phyloP scores from a whole-genome alignment of 2,113 vertebrate species.

The Dipodomys merriami region DNA sequence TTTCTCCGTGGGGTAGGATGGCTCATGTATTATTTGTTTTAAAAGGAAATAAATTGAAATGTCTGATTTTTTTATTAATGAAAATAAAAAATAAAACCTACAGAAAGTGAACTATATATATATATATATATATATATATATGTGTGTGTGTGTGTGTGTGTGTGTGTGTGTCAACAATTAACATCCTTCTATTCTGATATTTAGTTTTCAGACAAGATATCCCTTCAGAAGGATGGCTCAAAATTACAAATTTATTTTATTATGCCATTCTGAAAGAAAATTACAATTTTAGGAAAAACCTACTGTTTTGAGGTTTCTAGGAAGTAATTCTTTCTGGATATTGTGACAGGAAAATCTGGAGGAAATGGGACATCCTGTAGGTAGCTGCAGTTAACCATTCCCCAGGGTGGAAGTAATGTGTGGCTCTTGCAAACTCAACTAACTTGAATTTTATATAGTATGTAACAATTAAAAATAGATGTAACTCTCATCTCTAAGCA shows the following conservation, averaged over 20 bases:
- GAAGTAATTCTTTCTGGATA: slow-evolving; percentile 1
- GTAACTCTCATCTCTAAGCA: neutral
- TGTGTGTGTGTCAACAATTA: neutral
- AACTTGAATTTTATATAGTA: neutral
- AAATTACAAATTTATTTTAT: slow-evolving; percentile 32
- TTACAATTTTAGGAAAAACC: neutral
- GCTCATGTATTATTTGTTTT: slow-evolving; percentile 69
- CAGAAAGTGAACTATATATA: slow-evolving; percentile 28
- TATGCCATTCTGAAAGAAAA: slow-evolving; percentile 37
- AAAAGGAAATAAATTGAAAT: slow-evolving; percentile 68
- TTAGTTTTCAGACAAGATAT: slow-evolving; percentile 42
- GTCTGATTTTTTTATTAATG: slow-evolving; percentile 43
- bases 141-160: too few species aligned
- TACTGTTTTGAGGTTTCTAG: slow-evolving; percentile 48
- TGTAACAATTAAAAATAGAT: neutral
- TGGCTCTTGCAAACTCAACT: slow-evolving; percentile 17
- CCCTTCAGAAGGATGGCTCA: slow-evolving; percentile 5
- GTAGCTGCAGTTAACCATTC: neutral
- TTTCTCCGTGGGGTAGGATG: slow-evolving; percentile 59
- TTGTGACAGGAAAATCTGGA: slow-evolving; percentile 44
- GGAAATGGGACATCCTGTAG: neutral
- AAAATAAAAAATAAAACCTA: slow-evolving; percentile 44
- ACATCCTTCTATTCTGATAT: neutral
- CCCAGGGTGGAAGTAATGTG: neutral
- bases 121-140: neutral